Conservation (phyloP, 2,888 invertebrate species). For the Podabrus alpinus region DNA sequence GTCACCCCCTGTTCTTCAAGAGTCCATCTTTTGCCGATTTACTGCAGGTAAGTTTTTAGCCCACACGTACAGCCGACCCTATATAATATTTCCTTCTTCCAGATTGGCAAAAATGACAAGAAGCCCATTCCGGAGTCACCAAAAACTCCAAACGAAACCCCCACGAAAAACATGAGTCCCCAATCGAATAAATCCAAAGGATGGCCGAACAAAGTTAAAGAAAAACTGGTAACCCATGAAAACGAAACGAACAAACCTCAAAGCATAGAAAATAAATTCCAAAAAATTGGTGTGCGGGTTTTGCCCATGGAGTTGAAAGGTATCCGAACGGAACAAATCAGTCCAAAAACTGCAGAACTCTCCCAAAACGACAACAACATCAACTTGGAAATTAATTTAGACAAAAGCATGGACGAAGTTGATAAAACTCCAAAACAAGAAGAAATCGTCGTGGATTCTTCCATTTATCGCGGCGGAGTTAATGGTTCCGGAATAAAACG, state of each 20-base stretch:
- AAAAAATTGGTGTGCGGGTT: constrained; percentile 72
- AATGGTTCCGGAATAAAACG: constrained; percentile 65
- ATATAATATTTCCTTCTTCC: constrained; percentile 12
- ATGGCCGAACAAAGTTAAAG: constrained; percentile 45
- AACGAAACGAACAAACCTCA: constrained; percentile 54
- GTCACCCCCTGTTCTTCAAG: constrained; percentile 74
- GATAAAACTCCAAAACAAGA: constrained; percentile 49
- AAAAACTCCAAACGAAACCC: constrained; percentile 33
- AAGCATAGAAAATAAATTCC: constrained; percentile 62
- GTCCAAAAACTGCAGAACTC: constrained; percentile 50
- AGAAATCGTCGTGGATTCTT: not conserved
- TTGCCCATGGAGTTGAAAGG: constrained; percentile 53
- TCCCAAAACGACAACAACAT: constrained; percentile 54
- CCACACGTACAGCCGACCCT: not conserved
- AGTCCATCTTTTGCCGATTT: constrained; percentile 82
- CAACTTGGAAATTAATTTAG: constrained; percentile 41
- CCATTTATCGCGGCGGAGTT: constrained; percentile 49
- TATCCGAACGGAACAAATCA: constrained; percentile 40
- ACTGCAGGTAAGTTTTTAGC: constrained; percentile 59
- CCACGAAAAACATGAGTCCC: constrained; percentile 39
- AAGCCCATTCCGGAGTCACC: not conserved
- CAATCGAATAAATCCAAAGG: constrained; percentile 47
- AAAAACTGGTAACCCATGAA: constrained; percentile 46
- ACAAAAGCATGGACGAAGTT: constrained; percentile 57
- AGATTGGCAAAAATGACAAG: not conserved